These are phyloP conservation scores for Silurus glanis DNA, from an alignment of 2,113 vertebrate genomes.

Conservation along the genomic window DNA sequence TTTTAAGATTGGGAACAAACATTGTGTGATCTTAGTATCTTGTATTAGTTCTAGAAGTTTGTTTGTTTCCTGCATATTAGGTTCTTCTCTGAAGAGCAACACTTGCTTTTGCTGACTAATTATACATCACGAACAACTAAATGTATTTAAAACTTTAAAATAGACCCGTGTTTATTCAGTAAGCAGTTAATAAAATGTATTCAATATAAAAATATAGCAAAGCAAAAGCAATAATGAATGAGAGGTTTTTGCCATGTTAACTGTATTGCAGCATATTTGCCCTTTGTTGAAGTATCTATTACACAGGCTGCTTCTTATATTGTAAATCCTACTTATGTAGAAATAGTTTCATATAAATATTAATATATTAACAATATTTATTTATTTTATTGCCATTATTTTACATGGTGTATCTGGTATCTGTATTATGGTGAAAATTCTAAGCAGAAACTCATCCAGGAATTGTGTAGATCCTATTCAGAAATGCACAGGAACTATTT, in stretches of 20 bases:
- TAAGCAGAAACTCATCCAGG: constrained; percentile 1
- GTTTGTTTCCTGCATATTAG: background rate
- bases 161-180: background rate
- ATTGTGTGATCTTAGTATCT: background rate
- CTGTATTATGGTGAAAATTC: background rate
- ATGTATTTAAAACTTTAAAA: background rate
- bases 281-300: background rate
- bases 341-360: background rate
- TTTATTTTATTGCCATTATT: background rate
- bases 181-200: background rate
- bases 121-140: background rate
- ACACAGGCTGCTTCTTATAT: background rate
- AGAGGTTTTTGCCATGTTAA: background rate
- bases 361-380: background rate
- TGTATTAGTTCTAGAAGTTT: background rate
- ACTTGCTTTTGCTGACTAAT: background rate
- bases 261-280: background rate
- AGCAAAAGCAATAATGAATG: background rate
- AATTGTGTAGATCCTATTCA: background rate
- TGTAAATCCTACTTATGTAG: background rate
- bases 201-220: background rate
- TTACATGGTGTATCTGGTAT: no score
- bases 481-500: background rate
- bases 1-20: background rate
- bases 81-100: background rate